Conservation (phyloP, 2,113 vertebrate species). For the Ameiurus melas region DNA sequence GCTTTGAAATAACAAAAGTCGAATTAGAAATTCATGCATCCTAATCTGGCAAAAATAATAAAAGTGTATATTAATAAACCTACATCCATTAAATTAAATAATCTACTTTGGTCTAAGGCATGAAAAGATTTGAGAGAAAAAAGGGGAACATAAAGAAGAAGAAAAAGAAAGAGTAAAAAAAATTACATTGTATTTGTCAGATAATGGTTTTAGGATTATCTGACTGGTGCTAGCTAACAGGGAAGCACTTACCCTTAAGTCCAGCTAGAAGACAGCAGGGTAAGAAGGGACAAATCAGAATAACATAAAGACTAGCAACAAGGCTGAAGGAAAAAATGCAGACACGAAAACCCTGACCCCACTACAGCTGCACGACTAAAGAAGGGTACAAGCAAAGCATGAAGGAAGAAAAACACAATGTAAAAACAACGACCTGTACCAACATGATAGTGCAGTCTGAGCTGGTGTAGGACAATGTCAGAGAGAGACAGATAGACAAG, state of each 20-base stretch:
- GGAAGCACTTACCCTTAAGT: conserved; percentile 99
- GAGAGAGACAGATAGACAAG: conserved; percentile 44
- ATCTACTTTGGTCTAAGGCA: conserved; percentile 95
- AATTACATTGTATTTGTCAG: conserved; percentile 99
- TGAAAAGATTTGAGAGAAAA: conserved; percentile 83
- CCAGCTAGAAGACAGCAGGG: conserved; percentile 99
- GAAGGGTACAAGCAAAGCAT: conserved; percentile 97
- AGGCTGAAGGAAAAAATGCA: conserved; percentile 96
- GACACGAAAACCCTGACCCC: conserved; percentile 98
- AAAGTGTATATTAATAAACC: conserved; percentile 89
- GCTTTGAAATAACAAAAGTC: conserved; percentile 68
- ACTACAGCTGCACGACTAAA: conserved; percentile 87
- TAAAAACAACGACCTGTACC: conserved; percentile 72
- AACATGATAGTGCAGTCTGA: conserved; percentile 69
- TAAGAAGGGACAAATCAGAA: conserved; percentile 99
- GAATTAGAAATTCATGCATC: conserved; percentile 88
- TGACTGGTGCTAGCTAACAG: conserved; percentile 99
- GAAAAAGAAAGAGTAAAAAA: conserved; percentile 75
- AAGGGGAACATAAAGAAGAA: conserved; percentile 67
- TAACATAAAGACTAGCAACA: conserved; percentile 99
- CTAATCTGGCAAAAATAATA: conserved; percentile 90
- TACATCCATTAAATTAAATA: conserved; percentile 80
- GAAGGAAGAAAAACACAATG: conserved; percentile 80
- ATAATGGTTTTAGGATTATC: conserved; percentile 99
- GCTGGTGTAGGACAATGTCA: conserved; percentile 70